Conservation (phyloP, 1,140 invertebrate species). For the Drosophila nannoptera region DNA sequence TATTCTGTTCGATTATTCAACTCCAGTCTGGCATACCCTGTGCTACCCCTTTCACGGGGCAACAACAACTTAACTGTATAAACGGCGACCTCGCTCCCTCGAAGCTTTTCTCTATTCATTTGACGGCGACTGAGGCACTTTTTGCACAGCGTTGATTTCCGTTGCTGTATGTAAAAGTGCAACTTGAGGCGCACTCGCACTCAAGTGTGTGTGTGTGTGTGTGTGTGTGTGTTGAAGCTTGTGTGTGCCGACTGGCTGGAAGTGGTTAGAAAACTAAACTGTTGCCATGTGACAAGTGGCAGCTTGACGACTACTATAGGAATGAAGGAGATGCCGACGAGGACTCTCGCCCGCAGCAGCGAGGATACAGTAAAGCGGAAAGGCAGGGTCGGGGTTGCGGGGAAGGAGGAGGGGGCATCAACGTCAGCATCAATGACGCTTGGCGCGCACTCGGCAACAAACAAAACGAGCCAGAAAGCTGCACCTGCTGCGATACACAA, state of each 20-base stretch:
- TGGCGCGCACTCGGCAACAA: slow-evolving; percentile 63
- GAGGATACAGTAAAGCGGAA: too few species aligned
- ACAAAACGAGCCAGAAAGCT: slow-evolving; percentile 57
- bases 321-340: slow-evolving; percentile 42
- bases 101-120: slow-evolving; percentile 60
- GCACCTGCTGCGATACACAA: slow-evolving; percentile 31
- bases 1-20: background rate
- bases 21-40: slow-evolving; percentile 16
- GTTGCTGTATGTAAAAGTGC: slow-evolving; percentile 75
- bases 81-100: slow-evolving; percentile 32
- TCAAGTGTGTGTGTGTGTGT: slow-evolving; percentile 56
- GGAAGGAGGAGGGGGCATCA: slow-evolving; percentile 47
- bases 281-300: slow-evolving; percentile 76
- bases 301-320: slow-evolving; percentile 65
- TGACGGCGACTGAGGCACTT: slow-evolving; percentile 66
- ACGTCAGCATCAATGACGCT: slow-evolving; percentile 74
- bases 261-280: slow-evolving; percentile 73
- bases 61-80: slow-evolving; percentile 61
- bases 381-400: slow-evolving; percentile 4
- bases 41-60: background rate
- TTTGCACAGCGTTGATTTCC: slow-evolving; percentile 71
- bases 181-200: slow-evolving; percentile 71
- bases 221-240: slow-evolving; percentile 16
- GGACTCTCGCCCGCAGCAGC: slow-evolving; percentile 2
- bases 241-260: slow-evolving; percentile 45